Evolutionary conservation across 1,140 invertebrate species (phyloP).

Genomic region (Dolichoris vasculosae): DNA sequence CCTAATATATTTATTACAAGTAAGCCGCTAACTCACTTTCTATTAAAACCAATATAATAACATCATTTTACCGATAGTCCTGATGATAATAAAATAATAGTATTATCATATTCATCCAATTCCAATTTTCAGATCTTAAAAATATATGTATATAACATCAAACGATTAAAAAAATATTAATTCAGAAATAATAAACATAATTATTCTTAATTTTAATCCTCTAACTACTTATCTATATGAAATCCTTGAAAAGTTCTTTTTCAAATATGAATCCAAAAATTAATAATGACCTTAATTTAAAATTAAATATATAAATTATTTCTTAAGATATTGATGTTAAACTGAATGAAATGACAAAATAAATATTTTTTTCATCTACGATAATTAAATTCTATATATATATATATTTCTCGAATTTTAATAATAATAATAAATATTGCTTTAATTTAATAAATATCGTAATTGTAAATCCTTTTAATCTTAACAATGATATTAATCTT

Average conservation of each 20-base stretch:
- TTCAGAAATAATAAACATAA: conserved; percentile 80
- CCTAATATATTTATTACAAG: background rate
- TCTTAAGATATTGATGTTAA: conserved; percentile 38
- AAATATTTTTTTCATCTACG: conserved; percentile 72
- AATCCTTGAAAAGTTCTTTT: conserved; percentile 77
- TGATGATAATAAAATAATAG: background rate
- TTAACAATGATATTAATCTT: background rate
- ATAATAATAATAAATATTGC: too few relatives aligned
- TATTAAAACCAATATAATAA: background rate
- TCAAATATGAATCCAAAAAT: conserved; percentile 75
- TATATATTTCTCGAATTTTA: background rate
- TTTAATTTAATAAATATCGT: background rate
- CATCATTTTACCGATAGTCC: background rate
- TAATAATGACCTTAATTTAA: conserved; percentile 7
- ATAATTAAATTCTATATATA: background rate
- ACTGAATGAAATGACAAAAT: conserved; percentile 76
- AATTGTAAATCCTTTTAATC: too few relatives aligned
- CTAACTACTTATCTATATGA: conserved; percentile 69
- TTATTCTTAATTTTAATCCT: conserved; percentile 77
- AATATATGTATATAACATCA: conserved; percentile 80
- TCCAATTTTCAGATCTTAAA: conserved; percentile 77
- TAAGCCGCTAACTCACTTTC: background rate
- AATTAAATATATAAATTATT: conserved; percentile 52
- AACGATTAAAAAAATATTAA: conserved; percentile 80
- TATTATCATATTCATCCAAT: conserved; percentile 69